Base-by-base conservation (phyloP, 2,113 vertebrate genomes). In the Pholis gunnellus region DNA sequence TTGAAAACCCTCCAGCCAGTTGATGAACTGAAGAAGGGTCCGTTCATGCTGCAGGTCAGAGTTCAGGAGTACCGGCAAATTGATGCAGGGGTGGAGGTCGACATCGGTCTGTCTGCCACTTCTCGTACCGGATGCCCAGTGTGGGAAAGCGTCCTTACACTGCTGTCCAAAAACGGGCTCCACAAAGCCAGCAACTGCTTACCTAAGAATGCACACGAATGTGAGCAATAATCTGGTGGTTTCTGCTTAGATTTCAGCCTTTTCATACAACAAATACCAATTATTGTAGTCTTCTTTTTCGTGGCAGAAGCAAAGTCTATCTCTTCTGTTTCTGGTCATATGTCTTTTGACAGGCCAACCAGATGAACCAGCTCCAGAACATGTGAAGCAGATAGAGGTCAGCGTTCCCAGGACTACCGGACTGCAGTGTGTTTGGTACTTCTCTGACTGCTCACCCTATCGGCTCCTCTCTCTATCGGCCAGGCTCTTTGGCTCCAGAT, bases 11-110 rank as follows among this genome's bases (percentile, higher is more conserved):
- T 82, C 5, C 77, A 95, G 79, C 90, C 94, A 0, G 75, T 95
- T 10, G 94, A 95, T 77, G 94, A 95, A 75, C 81, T 95, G 86
- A 95, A 94, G 88, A 95, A 89, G 83, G 92, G 93, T 20, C 78
- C 75, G 0, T 95, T 95, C 76, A 69, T 1, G 5, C 86, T 94
- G 81, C 89, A 82, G 75, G 92, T 76, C 13, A 14, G 29, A 76
- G 91, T 94, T 25, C 54, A 84, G 76, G 79, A 64, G 31, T 95
- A 94, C 78, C 85, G 84, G 68, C 66, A n/a, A 0, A 70, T 70
- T 1, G 83, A 89, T 11, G 65, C 69, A 3, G 94, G 94, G 4
- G 92, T 92, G 78, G 94, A 95, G 71, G 94, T 95, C 82, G 94
- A 95, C 78, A 48, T 95, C 34, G 15, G 65, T 57, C 86, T 94